These are phyloP conservation scores for Talpa occidentalis DNA, from an alignment of 2,113 vertebrate genomes.

Conservation along the genomic window DNA sequence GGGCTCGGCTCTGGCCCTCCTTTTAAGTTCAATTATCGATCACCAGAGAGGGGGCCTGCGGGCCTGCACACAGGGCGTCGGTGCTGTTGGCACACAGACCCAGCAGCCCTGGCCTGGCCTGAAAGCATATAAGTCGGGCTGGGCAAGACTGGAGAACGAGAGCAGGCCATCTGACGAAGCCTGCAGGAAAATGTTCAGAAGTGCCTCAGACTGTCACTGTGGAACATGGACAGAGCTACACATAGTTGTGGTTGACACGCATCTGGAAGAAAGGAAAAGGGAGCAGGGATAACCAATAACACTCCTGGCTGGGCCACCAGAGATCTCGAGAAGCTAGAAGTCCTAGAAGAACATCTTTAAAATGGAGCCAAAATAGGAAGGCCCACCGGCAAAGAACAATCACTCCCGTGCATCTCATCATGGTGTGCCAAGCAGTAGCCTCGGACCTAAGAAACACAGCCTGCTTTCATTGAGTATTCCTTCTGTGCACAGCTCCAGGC, in stretches of 20 bases:
- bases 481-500: background rate
- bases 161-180: background rate
- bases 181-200: background rate
- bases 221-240: background rate
- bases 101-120: background rate
- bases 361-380: background rate
- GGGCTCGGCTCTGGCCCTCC: background rate
- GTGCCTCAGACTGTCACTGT: background rate
- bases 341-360: background rate
- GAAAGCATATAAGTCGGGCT: fast-evolving
- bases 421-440: background rate
- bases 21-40: background rate
- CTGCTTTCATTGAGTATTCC: background rate
- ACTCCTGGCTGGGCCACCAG: background rate
- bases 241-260: background rate
- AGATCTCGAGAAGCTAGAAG: background rate
- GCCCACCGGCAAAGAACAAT: background rate
- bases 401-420: too few species aligned
- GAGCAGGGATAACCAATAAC: background rate
- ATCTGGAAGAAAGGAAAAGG: background rate
- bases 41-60: background rate
- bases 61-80: background rate
- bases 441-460: background rate
- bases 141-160: background rate
- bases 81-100: background rate